Evolutionary conservation across 1,140 invertebrate genomes (phyloP), one percentile per base, ranked within the genome.

Genomic region (Drosophila chauvacae): DNA sequence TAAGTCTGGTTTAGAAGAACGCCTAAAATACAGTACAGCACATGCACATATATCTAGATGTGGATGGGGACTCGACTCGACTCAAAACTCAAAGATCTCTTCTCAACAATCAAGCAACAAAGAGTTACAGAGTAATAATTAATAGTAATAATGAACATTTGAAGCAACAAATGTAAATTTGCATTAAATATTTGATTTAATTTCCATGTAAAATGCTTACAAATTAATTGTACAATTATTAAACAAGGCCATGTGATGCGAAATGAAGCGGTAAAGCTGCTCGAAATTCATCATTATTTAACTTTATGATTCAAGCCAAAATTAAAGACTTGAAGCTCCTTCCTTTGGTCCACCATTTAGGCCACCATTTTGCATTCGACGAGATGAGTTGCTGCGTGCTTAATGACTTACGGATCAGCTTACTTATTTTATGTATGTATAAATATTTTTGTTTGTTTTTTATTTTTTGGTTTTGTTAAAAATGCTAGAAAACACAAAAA

Each of bases 181-280:
- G 61, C 64, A 62, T 85, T 90, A 90, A 81, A 90, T 90, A 90
- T 90, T 90, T 90, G 69, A 85, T 85, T 90, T 90, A 77, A 60
- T 63, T 63, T 77, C 74, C 66, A 41, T 81, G 76, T 87, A 87
- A 90, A 88, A 78, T 71, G 48, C 85, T 88, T 88, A 88, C 26
- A 90, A 88, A 90, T 84, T 85, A 90, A 90, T 88, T 88, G 85
- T 88, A 90, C 81, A 85, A 78, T 80, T 80, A 57, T 78, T 74
- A 85, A 86, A 87, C 82, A 88, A 88, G 84, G 84, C 84, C 81
- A 84, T 77, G 60, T 65, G 51, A 45, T 66, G 62, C 65, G 28
- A 55, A 76, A 75, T 45, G 45, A 70, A 75, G 66, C 74, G 50
- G 44, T 51, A 53, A 58, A 41, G 62, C 77, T 80, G 71, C 47